Percentiles rank a stretch among this genome's conserved stretches.
phyloP scores from a whole-genome alignment of 2,888 invertebrate species.

The Latrodectus hesperus region DNA sequence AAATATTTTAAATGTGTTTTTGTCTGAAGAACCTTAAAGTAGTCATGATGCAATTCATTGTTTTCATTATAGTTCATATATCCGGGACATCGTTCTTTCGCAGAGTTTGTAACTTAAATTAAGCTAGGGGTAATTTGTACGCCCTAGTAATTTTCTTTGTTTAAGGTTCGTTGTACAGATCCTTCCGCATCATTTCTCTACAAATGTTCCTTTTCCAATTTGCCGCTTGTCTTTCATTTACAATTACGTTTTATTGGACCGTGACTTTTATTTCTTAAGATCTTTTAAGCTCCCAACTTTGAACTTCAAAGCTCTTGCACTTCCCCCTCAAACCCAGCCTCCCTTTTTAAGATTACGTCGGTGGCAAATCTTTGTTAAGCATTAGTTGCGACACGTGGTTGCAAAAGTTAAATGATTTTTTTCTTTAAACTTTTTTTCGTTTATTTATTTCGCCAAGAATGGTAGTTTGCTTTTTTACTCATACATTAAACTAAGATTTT shows the following conservation, averaged over 20 bases:
- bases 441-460: too few species aligned
- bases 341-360: conserved; percentile 29
- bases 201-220: conserved; percentile 65
- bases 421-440: background rate
- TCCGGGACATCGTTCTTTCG: background rate
- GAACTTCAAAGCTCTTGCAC: conserved; percentile 53
- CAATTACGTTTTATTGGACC: conserved; percentile 62
- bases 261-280: conserved; percentile 67
- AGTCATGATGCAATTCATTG: conserved; percentile 44
- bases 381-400: conserved; percentile 43
- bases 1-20: too few species aligned
- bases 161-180: conserved; percentile 55
- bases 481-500: too few species aligned
- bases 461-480: too few species aligned
- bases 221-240: conserved; percentile 65
- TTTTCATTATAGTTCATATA: conserved; percentile 40
- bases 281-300: conserved; percentile 57
- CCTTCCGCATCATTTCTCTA: conserved; percentile 62
- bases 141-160: conserved; percentile 61
- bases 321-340: background rate
- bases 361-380: conserved; percentile 53
- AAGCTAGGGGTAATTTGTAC: conserved; percentile 63
- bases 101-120: conserved; percentile 51
- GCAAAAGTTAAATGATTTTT: conserved; percentile 47
- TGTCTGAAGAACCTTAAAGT: too few species aligned